phyloP scores from a whole-genome alignment of 2,888 invertebrate genomes.

The Leptinotarsa haldemani region DNA sequence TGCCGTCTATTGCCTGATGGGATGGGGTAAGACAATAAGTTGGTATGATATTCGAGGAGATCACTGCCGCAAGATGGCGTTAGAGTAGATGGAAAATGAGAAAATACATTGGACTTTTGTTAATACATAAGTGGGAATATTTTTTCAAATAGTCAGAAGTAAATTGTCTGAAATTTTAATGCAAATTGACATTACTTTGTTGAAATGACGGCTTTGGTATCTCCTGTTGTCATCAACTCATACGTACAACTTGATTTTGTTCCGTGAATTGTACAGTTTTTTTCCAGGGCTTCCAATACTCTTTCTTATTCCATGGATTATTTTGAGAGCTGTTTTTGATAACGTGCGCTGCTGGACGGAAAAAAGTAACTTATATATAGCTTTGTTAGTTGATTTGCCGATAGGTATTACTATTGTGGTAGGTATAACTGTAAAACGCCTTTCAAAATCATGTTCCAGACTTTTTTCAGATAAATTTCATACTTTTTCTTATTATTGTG shows the following conservation, averaged over 20 bases:
- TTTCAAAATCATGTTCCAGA: constrained; percentile 17
- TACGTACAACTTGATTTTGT: background rate
- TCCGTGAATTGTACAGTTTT: background rate
- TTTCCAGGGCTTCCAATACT: constrained; percentile 69
- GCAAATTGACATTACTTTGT: no score
- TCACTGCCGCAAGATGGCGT: no score
- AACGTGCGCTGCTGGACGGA: constrained; percentile 73
- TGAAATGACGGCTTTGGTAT: no score
- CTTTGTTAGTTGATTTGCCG: constrained; percentile 71
- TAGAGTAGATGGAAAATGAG: no score
- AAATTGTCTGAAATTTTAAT: no score
- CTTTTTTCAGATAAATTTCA: constrained; percentile 71
- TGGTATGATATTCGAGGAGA: no score
- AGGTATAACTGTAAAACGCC: constrained; percentile 52
- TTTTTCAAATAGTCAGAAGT: no score
- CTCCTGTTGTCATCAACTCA: no score
- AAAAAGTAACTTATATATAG: constrained; percentile 65
- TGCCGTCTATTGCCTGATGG: constrained; percentile 70
- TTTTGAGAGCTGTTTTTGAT: constrained; percentile 68
- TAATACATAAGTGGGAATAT: no score
- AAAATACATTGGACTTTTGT: no score
- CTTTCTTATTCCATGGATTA: constrained; percentile 72
- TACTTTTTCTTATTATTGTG: constrained; percentile 73
- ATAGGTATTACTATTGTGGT: constrained; percentile 72
- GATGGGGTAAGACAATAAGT: constrained; percentile 71